Conservation (phyloP, 35 echinoderm and acorn worm genomes). For the Apostichopus parvimensis region DNA sequence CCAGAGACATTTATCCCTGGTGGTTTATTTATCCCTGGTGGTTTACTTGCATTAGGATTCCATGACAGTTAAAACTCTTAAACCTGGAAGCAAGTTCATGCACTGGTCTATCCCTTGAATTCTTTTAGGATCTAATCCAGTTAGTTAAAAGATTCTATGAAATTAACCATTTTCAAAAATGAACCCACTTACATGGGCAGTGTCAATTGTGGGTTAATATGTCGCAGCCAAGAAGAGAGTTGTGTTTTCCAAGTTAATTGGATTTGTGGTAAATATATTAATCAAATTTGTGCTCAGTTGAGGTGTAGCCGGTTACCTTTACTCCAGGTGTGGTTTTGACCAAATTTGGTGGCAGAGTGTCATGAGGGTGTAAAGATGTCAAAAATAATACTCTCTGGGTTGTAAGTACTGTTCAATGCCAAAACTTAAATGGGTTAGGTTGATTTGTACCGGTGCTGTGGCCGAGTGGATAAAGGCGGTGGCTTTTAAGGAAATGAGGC, state of each 20-base stretch:
- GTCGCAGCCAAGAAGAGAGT: neutral
- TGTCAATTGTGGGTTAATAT: neutral
- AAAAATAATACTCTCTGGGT: no score
- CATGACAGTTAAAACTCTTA: no score
- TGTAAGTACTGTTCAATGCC: no score
- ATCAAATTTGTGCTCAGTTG: neutral
- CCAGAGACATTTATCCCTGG: no score
- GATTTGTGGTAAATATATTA: neutral
- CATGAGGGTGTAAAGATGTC: neutral
- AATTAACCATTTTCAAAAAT: neutral
- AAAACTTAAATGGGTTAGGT: no score
- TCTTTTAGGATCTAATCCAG: neutral
- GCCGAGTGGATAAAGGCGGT: no score
- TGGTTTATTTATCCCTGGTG: no score
- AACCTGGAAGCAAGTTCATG: no score
- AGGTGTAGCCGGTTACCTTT: neutral
- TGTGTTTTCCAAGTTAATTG: neutral
- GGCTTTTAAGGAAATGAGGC: no score
- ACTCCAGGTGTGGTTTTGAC: neutral
- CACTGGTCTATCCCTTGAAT: neutral
- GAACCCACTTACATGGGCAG: neutral
- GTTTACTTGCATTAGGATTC: no score
- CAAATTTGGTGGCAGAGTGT: neutral
- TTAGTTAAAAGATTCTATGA: neutral
- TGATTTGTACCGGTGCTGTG: no score